A percentile compares a stretch with the other conserved stretches of the same genome.
Conservation (phyloP, 2,888 invertebrate species). For the Caenorhabditis sp. region DNA sequence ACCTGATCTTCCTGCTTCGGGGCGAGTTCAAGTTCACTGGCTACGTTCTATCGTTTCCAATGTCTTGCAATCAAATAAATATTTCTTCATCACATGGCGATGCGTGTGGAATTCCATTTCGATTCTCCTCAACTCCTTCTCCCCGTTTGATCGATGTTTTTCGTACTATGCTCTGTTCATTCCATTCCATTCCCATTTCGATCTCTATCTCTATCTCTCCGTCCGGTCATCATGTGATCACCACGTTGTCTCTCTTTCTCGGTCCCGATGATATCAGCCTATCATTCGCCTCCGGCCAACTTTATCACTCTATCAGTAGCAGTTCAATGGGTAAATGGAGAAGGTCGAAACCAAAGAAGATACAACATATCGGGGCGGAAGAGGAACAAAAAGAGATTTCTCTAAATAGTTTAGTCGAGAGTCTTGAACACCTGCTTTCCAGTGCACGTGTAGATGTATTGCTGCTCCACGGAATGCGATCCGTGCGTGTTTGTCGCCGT, state of each 20-base stretch:
- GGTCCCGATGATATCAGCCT: constrained; percentile 19
- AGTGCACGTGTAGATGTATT: constrained; percentile 78
- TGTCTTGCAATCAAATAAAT: constrained; percentile 3
- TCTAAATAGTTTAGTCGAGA: constrained; percentile 57
- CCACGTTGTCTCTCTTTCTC: constrained; percentile 44
- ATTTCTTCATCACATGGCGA: constrained; percentile 21
- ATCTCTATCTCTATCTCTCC: constrained; percentile 1
- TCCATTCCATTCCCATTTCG: too few relatives aligned
- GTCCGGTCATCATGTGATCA: constrained; percentile 26
- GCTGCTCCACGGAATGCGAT: constrained; percentile 79
- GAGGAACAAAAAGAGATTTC: constrained; percentile 12
- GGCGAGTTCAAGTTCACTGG: background rate
- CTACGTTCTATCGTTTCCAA: constrained; percentile 8
- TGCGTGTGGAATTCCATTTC: background rate
- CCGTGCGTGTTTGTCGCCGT: constrained; percentile 80
- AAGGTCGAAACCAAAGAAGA: constrained; percentile 4
- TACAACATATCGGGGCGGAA: too few relatives aligned
- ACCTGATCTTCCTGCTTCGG: background rate
- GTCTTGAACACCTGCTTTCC: constrained; percentile 82
- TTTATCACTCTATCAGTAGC: too few relatives aligned
- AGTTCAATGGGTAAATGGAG: background rate
- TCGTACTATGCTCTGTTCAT: constrained; percentile 14
- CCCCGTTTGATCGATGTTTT: constrained; percentile 17
- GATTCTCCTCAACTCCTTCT: background rate
- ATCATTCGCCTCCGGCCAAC: background rate